phyloP scores from a whole-genome alignment of 2,888 invertebrate species.

The Hypolimnas misippus region DNA sequence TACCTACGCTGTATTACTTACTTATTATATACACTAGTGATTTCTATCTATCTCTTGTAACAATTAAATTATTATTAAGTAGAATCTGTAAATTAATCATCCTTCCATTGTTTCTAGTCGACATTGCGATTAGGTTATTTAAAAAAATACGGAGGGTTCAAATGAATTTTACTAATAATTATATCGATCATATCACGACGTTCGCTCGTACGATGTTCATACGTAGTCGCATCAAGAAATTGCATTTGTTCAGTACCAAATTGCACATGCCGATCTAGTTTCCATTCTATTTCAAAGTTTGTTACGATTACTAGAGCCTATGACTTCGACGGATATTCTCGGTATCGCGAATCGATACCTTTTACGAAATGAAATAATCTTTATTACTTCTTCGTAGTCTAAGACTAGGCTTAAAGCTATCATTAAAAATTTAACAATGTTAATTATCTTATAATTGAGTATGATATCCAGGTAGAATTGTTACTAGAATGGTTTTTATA shows the following conservation, averaged over 20 bases:
- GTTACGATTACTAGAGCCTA: constrained; percentile 49
- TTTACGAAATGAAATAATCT: constrained; percentile 51
- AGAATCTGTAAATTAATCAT: constrained; percentile 76
- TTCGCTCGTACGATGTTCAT: constrained; percentile 49
- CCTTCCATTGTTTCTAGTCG: constrained; percentile 64
- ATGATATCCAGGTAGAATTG: constrained; percentile 80
- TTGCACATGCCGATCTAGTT: constrained; percentile 74
- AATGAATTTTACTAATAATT: constrained; percentile 38
- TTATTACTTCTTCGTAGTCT: constrained; percentile 77
- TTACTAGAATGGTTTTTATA: constrained; percentile 82
- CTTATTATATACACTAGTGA: constrained; percentile 70
- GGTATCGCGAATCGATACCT: constrained; percentile 52
- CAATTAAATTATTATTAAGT: constrained; percentile 61
- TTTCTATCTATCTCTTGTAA: constrained; percentile 77
- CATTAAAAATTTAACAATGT: constrained; percentile 70
- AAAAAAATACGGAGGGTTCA: constrained; percentile 36
- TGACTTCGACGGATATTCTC: constrained; percentile 26
- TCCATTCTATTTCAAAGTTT: constrained; percentile 65
- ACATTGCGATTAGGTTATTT: constrained; percentile 40
- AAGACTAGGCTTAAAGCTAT: constrained; percentile 80
- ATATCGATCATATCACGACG: constrained; percentile 50
- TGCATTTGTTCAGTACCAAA: constrained; percentile 81
- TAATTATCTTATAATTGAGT: constrained; percentile 70
- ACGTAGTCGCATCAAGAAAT: constrained; percentile 70
- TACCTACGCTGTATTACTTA: constrained; percentile 61